Base-by-base conservation (phyloP, 1,140 invertebrate genomes). In the Ladona fulva region DNA sequence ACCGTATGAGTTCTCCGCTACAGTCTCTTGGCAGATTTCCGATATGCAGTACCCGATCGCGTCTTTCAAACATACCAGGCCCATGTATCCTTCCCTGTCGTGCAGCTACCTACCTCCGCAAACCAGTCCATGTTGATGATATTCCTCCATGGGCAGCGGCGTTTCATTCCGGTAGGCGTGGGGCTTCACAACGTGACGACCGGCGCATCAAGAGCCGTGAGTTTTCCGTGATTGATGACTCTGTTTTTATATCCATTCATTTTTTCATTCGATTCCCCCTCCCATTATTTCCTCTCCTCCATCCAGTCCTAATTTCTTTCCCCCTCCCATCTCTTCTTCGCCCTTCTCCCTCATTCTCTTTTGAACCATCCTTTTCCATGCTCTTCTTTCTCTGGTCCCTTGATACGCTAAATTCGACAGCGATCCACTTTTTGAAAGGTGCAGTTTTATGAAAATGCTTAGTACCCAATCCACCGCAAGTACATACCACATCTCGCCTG, bases 151-250 rank as follows among this genome's bases (percentile, higher is more conserved):
- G 29, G 52, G 52, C 52, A 1, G 1, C 52, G 52, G 29, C 29
- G 29, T 37, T 37, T 37, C 29, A 37, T 37, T 5, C 3, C 29
- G 29, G 29, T 37, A 37, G 29, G 29, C 29, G 29, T 66, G 52
- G 52, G 52, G 5, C 52, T 66, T 66, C 52, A 66, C 14, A 66
- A 66, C 52, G 52, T 66, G 52, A 66, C 52, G 52, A 66, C 52
- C 52, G n/a, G 16, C 52, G 52, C 52, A 66, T 66, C 52, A 22
- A 37, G 52, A 66, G 52, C 52, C 52, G 52, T 66, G 52, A 66
- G 52, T 66, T 66, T 37, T 66, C 52, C 52, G 52, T 66, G 52
- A 66, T 66, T 66, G 52, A 66, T 66, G 52, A 66, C 52, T 66
- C 52, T 12, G 52, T 66, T 66, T 66, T 66, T 66, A 66, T 66